Evolutionary conservation across 2,113 vertebrate genomes (phyloP).

Genomic region (Misgurnus anguillicaudatus): DNA sequence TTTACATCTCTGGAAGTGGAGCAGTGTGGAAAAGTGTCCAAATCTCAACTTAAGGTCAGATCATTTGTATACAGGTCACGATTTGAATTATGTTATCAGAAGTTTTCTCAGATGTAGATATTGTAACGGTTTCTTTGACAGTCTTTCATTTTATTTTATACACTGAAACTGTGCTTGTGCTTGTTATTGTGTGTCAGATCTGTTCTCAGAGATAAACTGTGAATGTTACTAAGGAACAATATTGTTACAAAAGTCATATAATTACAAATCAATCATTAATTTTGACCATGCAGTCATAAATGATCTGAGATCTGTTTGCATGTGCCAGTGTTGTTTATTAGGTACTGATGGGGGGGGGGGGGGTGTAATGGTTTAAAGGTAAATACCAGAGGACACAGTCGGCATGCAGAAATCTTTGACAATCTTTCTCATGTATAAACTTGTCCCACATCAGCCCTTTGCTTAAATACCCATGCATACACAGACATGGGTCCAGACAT

Average conservation of each 20-base stretch:
- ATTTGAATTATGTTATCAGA: no score
- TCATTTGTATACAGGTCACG: neutral
- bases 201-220: neutral
- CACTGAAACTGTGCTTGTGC: neutral
- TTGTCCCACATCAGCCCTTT: conserved; percentile 45
- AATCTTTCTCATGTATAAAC: conserved; percentile 52
- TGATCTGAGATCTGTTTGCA: neutral
- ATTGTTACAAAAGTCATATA: neutral
- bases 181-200: neutral
- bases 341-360: neutral
- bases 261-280: neutral
- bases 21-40: conserved; percentile 89
- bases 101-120: neutral
- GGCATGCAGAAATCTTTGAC: neutral
- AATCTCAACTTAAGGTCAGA: conserved; percentile 86
- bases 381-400: neutral
- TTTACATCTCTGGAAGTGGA: conserved; percentile 87
- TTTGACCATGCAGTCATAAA: neutral
- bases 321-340: neutral
- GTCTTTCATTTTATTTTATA: neutral
- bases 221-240: neutral
- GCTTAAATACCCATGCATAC: conserved; percentile 60
- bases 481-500: conserved; percentile 66
- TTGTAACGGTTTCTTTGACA: no score
- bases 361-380: neutral